Conservation (phyloP, 2,888 invertebrate genomes). For the Tortrix viridana region DNA sequence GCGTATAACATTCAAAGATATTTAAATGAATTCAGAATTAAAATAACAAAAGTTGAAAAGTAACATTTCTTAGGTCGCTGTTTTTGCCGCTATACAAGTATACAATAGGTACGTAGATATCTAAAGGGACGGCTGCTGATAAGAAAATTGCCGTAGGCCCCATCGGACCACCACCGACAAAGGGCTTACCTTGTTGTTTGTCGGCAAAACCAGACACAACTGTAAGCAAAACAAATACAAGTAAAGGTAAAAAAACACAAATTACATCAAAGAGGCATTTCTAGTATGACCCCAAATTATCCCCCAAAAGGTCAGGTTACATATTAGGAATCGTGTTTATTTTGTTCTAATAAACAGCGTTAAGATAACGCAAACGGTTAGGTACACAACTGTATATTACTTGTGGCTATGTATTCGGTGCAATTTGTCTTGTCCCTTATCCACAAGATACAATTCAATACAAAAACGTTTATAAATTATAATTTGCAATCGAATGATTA, state of each 20-base stretch:
- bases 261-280: conserved; percentile 36
- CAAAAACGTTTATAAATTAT: conserved; percentile 30
- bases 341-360: conserved; percentile 33
- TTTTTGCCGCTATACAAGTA: conserved; percentile 16
- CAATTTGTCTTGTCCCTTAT: conserved; percentile 35
- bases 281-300: conserved; percentile 23
- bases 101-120: conserved; percentile 38
- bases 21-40: background rate
- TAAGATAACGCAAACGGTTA: conserved; percentile 15
- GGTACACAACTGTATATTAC: background rate
- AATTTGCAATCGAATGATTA: conserved; percentile 24
- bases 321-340: conserved; percentile 31
- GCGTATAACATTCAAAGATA: background rate
- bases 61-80: conserved; percentile 3
- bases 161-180: conserved; percentile 59
- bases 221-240: conserved; percentile 61
- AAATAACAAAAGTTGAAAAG: background rate
- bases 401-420: conserved; percentile 20
- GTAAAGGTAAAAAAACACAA: conserved; percentile 28
- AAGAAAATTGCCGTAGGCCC: conserved; percentile 69
- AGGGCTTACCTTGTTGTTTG: conserved; percentile 67
- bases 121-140: conserved; percentile 51
- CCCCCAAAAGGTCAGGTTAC: conserved; percentile 16
- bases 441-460: conserved; percentile 23
- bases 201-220: conserved; percentile 68